Evolutionary conservation across 2,797 vertebrate genomes (phyloP), one percentile per base, ranked within the genome.

Genomic region (Clarias fuscus): DNA sequence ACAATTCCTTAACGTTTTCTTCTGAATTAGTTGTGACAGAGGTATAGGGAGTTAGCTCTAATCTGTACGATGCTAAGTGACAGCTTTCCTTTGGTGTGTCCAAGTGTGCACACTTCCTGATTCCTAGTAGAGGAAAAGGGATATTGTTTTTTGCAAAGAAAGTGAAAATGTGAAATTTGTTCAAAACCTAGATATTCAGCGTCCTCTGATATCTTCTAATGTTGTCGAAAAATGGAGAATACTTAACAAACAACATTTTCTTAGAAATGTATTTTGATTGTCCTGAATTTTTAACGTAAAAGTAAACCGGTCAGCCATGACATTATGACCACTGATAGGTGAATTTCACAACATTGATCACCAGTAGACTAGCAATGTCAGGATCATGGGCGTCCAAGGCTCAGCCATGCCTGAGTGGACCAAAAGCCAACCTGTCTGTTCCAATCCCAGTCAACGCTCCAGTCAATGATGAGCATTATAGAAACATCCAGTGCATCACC

Each of bases 71-170:
- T 86, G 84, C 75, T 83, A 88, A 87, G 78, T 77, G 62, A 48
- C 82, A 85, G 87, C 75, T 87, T 86, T 92, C 86, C 76, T 87
- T 86, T 89, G 76, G 82, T 71, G 73, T 67, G 48, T 89, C 90
- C 92, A 91, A 92, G 87, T 83, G 76, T 91, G 92, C 91, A 91
- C 89, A 89, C 78, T 68, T 56, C 58, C 86, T 89, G 92, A 89
- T 84, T 85, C 88, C 85, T 83, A 85, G 77, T 71, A 88, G 86
- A 83, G 79, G 84, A 85, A 89, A 91, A 90, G 88, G 58, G 90
- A 18, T 53, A 53, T 40, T 88, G 18, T 22, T 87, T 89, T 88
- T 91, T 91, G 48, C 87, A 88, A 85, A 91, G 91, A 91, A 92
- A 93, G 90, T 93, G 91, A 89, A 92, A 87, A 85, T 86, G 61